Base-by-base conservation (phyloP, 2,797 vertebrate genomes). In the Malacoctenus gilli region DNA sequence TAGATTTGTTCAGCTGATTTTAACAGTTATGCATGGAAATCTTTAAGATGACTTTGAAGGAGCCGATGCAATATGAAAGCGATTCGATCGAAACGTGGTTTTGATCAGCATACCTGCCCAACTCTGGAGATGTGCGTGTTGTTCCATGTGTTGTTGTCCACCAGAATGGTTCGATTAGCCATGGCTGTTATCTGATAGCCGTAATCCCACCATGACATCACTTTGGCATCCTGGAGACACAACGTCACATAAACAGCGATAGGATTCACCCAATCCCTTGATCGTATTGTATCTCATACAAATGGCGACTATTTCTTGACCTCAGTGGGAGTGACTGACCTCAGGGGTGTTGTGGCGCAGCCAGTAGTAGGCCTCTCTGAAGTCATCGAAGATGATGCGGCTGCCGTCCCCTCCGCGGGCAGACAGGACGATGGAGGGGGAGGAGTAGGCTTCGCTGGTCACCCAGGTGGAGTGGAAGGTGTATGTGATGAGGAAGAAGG, bases 131-230 rank as follows among this genome's bases (percentile, higher is more conserved):
- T 99, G 79, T 99, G 97, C 0, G 97, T 99, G 84, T 99, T 99
- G 86, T 99, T 99, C 97, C 97, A 99, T 0, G 97, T 99, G 87
- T 99, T 99, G 83, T 99, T 99, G 83, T 99, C 97, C 60, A 99
- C 97, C 59, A 99, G 84, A 83, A 99, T 99, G 1, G 97, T 99
- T 68, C 97, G 92, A 84, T 99, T 99, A 10, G 97, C 97, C 97
- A 99, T 99, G 19, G 97, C 97, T 0, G 97, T 99, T 70, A 99
- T 99, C 85, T 99, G 97, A 80, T 99, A 99, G 1, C 97, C 97
- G 1, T 99, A 99, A 91, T 99, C 97, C 97, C 97, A 99, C 97
- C 97, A 99, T 0, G 97, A 99, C 97, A 99, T 99, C 65, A 99
- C 96, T 76, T 99, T 99, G 1, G 97, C 95, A 66, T 99, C 97